A percentile compares a stretch with the other conserved stretches of the same genome.
phyloP scores from a whole-genome alignment of 2,113 vertebrate species.

The Hyla sarda region DNA sequence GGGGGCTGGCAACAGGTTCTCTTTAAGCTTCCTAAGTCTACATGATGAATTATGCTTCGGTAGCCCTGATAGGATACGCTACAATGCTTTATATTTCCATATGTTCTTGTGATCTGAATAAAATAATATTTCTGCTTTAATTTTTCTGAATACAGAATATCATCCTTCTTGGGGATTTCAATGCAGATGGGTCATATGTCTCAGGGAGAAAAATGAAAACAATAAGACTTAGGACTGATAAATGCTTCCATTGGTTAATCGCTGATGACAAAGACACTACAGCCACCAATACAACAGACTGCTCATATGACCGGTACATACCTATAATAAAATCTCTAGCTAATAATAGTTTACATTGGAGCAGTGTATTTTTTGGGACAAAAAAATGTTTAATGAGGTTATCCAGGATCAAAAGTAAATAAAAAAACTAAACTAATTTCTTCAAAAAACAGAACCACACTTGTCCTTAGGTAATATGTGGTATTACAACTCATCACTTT shows the following conservation, averaged over 20 bases:
- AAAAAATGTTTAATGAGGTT: no score
- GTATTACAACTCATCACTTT: no score
- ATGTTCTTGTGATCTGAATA: background rate
- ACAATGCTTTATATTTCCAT: no score
- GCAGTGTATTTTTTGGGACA: background rate
- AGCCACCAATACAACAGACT: slow-evolving; percentile 66
- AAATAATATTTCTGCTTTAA: background rate
- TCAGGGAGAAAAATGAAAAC: slow-evolving; percentile 65
- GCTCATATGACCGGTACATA: slow-evolving; percentile 74
- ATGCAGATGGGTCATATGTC: slow-evolving; percentile 73
- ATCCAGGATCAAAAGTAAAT: no score
- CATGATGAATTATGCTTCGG: no score
- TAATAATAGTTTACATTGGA: background rate
- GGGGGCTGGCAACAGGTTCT: no score
- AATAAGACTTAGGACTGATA: slow-evolving; percentile 65
- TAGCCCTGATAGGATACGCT: no score
- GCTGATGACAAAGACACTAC: slow-evolving; percentile 72
- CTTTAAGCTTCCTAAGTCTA: no score
- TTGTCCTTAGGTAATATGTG: no score
- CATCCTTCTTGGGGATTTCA: slow-evolving; percentile 76
- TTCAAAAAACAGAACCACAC: no score
- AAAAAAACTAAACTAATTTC: no score
- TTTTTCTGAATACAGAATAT: slow-evolving; percentile 67
- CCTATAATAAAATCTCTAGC: background rate
- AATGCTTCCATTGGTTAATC: slow-evolving; percentile 74